A percentile compares a stretch with the other conserved stretches of the same genome.
phyloP scores from a whole-genome alignment of 2,113 vertebrate species.

The Cervus canadensis region DNA sequence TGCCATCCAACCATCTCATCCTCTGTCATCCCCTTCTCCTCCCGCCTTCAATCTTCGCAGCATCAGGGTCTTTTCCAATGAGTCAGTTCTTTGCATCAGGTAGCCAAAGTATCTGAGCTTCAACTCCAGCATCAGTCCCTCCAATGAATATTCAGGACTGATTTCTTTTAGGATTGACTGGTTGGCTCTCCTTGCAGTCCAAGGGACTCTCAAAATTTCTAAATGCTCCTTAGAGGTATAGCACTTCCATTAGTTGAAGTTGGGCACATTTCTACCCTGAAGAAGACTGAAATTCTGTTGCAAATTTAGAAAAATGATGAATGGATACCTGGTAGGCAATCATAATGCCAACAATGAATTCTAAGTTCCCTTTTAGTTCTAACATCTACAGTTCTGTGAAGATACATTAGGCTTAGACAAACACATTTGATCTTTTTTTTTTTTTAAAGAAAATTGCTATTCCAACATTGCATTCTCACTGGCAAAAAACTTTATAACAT shows the following conservation, averaged over 20 bases:
- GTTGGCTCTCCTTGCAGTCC: neutral
- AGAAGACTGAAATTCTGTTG: neutral
- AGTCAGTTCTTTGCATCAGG: neutral
- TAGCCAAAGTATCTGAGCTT: neutral
- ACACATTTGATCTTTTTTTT: neutral
- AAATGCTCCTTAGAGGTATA: neutral
- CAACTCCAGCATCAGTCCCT: neutral
- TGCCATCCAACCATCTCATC: neutral
- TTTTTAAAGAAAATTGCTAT: neutral
- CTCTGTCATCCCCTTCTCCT: neutral
- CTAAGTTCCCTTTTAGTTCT: neutral
- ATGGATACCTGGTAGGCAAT: neutral
- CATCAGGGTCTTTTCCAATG: neutral
- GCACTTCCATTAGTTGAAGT: neutral
- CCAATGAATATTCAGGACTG: neutral
- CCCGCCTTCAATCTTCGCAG: neutral
- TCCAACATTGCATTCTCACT: neutral
- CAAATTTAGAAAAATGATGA: neutral
- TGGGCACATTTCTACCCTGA: neutral
- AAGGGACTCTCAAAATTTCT: neutral
- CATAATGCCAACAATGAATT: neutral
- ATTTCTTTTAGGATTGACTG: neutral
- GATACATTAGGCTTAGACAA: neutral
- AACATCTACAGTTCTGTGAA: neutral
- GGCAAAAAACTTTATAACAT: neutral